These are phyloP conservation scores for Bombus confusus DNA, from an alignment of 1,140 invertebrate genomes.

Conservation along the genomic window DNA sequence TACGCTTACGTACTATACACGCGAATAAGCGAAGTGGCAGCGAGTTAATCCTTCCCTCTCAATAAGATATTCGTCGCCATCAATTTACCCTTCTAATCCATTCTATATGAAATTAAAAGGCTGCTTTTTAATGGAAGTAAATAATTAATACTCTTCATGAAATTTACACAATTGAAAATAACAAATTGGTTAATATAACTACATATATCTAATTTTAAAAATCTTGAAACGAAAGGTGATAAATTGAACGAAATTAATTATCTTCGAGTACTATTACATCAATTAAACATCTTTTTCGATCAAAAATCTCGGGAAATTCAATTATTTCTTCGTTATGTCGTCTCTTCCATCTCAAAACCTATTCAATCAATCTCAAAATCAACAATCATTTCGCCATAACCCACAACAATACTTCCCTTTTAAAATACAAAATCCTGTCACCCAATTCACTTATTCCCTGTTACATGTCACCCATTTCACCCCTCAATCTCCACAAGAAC, in stretches of 20 bases:
- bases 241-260: neutral
- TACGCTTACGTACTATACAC: neutral
- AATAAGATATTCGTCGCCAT: neutral
- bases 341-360: neutral
- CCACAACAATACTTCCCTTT: neutral
- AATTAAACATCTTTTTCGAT: neutral
- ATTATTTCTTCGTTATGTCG: neutral
- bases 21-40: neutral
- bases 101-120: neutral
- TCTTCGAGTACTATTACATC: neutral
- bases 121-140: too few relatives aligned
- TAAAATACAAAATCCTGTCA: neutral
- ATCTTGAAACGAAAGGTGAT: neutral
- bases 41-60: neutral
- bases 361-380: neutral
- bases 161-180: too few relatives aligned
- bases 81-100: neutral
- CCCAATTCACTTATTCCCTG: neutral
- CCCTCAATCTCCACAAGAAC: too few relatives aligned
- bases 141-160: neutral
- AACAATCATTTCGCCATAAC: neutral
- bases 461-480: too few relatives aligned
- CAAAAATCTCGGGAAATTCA: neutral
- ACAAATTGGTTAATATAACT: too few relatives aligned
- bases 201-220: neutral